These are phyloP conservation scores for Petrocephalus sullivani DNA, from an alignment of 2,797 vertebrate species.

Conservation along the genomic window DNA sequence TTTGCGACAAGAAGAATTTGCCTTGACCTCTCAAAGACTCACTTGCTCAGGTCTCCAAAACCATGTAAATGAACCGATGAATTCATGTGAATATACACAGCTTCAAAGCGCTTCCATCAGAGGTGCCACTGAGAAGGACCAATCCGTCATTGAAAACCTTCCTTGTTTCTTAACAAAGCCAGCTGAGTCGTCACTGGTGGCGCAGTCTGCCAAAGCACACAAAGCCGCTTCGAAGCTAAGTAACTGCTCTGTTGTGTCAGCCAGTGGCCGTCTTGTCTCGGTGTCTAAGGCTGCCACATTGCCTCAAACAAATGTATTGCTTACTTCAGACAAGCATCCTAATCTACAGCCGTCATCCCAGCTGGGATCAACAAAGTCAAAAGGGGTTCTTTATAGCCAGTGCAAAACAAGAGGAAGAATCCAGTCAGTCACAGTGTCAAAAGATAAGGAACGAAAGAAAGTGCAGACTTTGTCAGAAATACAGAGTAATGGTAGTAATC, in stretches of 20 bases:
- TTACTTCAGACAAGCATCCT: constrained; percentile 27
- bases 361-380: constrained; percentile 28
- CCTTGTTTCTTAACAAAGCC: background rate
- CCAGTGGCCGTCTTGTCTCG: constrained; percentile 19
- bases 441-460: constrained; percentile 58
- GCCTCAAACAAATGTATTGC: constrained; percentile 25
- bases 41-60: background rate
- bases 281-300: constrained; percentile 31
- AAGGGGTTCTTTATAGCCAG: constrained; percentile 21
- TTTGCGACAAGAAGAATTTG: constrained; percentile 23
- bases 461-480: constrained; percentile 43
- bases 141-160: background rate
- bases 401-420: constrained; percentile 23
- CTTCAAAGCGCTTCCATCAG: background rate
- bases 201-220: constrained; percentile 28
- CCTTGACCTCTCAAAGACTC: constrained; percentile 33
- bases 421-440: constrained; percentile 22
- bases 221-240: constrained; percentile 24
- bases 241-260: constrained; percentile 25
- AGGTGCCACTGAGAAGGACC: background rate
- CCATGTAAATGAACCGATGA: background rate
- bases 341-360: constrained; percentile 24
- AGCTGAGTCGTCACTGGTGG: constrained; percentile 11
- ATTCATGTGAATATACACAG: background rate
- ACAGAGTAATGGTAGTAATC: constrained; percentile 42